phyloP scores from a whole-genome alignment of 2,888 invertebrate species.

The Philereme transversata region DNA sequence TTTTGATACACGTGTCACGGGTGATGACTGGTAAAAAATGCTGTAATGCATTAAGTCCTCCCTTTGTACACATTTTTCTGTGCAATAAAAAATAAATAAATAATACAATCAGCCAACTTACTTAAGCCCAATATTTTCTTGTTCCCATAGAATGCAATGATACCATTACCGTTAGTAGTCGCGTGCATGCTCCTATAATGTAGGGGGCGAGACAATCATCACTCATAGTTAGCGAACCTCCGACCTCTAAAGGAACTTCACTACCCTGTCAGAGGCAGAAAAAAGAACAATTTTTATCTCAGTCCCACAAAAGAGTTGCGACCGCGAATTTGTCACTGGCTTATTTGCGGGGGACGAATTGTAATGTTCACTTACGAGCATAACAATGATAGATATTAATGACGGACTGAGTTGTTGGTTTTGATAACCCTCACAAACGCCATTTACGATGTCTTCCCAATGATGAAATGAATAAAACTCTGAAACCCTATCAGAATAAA shows the following conservation, averaged over 20 bases:
- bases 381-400: slow-evolving; percentile 70
- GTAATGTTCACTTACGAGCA: slow-evolving; percentile 51
- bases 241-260: slow-evolving; percentile 55
- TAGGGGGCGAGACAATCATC: slow-evolving; percentile 73
- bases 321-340: slow-evolving; percentile 73
- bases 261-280: slow-evolving; percentile 65
- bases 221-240: slow-evolving; percentile 74
- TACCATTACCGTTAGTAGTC: slow-evolving; percentile 59
- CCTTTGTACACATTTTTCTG: too few relatives aligned
- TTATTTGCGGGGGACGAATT: slow-evolving; percentile 62
- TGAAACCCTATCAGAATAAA: too few relatives aligned
- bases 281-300: slow-evolving; percentile 76
- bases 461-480: too few relatives aligned
- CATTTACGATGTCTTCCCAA: too few relatives aligned
- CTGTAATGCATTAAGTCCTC: too few relatives aligned
- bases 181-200: slow-evolving; percentile 64
- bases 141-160: slow-evolving; percentile 39
- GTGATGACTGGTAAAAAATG: too few relatives aligned
- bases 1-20: too few relatives aligned
- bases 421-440: neutral
- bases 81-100: too few relatives aligned
- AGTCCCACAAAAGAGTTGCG: slow-evolving; percentile 77
- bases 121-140: slow-evolving; percentile 17
- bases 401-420: slow-evolving; percentile 34
- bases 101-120: neutral